Base-by-base conservation (phyloP, 2,888 invertebrate species). In the Orthosia gothica region DNA sequence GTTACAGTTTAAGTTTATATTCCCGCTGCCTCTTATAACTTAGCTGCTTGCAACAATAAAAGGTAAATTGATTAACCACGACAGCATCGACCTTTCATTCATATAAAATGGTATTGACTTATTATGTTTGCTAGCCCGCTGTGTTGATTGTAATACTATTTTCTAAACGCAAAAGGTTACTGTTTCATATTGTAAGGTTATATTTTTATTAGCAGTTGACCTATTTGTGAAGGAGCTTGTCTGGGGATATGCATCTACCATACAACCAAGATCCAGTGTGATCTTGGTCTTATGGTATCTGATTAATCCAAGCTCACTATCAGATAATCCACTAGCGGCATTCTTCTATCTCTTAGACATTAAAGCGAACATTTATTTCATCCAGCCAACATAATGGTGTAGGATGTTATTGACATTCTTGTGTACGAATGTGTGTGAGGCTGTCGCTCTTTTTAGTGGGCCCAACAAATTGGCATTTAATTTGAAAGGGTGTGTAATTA, bases 401-500 rank as follows among this genome's bases (percentile, higher is more conserved):
- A 13, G 66, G 3, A 32, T 70, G 52, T 54, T 67, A 79, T 76
- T 79, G 79, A 55, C 67, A 26, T 26, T 26, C 4, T 26, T 26
- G 26, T 26, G 4, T 26, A 26, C 26, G 3, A 2, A 26, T 26
- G 26, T 26, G 26, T 26, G 26, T 26, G 26, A 26, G 26, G 26
- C 26, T 69, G 55, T 71, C 82, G 49, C 40, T 18, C n/a, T 79
- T 82, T 82, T 71, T 3, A 4, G 26, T 49, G 74, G 82, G 82
- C 73, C 26, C 59, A 26, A 73, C 67, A 57, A 77, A 81, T 78
- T 58, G 72, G 67, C 76, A 65, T 85, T 83, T 80, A 81, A 78
- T 86, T 77, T 79, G 50, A 57, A 76, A 59, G 81, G 83, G 71
- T 75, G 20, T 23, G 64, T 82, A 86, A 87, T 87, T 87, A 86